Evolutionary conservation across 2,888 invertebrate species (phyloP).

Genomic region (Megamerina dolium): DNA sequence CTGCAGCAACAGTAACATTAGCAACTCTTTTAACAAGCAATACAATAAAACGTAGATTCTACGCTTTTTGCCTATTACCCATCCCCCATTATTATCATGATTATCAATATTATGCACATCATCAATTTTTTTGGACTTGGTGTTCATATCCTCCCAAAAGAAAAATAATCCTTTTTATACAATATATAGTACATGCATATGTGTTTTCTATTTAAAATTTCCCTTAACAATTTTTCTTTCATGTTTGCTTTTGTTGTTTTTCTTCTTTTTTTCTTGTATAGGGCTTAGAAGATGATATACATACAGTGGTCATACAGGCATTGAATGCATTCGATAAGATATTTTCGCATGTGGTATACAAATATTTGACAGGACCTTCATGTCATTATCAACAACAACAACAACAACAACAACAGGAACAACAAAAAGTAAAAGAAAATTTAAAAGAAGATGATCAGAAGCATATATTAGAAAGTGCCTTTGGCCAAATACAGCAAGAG

Average conservation of each 20-base stretch:
- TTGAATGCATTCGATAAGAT: constrained; percentile 48
- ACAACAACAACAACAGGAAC: constrained; percentile 19
- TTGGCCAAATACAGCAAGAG: constrained; percentile 26
- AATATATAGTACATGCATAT: too few relatives aligned
- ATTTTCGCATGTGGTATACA: constrained; percentile 47
- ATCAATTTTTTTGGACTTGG: constrained; percentile 3
- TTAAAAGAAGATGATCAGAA: constrained; percentile 23
- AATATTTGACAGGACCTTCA: constrained; percentile 45
- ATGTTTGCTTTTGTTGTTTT: too few relatives aligned
- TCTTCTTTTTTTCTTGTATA: constrained; percentile 23
- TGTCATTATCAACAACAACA: constrained; percentile 36
- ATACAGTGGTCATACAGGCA: constrained; percentile 50
- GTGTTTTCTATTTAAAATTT: too few relatives aligned
- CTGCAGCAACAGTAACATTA: too few relatives aligned
- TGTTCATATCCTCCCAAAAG: too few relatives aligned
- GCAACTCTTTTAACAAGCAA: too few relatives aligned
- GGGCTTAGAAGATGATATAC: constrained; percentile 49
- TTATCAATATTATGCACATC: constrained; percentile 3
- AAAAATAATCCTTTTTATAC: too few relatives aligned
- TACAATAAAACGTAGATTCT: too few relatives aligned
- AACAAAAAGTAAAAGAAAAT: too few relatives aligned
- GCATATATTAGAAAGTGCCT: constrained; percentile 29
- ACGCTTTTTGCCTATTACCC: too few relatives aligned
- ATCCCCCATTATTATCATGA: too few relatives aligned
- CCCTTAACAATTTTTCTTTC: too few relatives aligned